Conservation (phyloP, 2,888 invertebrate species). For the Sarcophaga rosellei region DNA sequence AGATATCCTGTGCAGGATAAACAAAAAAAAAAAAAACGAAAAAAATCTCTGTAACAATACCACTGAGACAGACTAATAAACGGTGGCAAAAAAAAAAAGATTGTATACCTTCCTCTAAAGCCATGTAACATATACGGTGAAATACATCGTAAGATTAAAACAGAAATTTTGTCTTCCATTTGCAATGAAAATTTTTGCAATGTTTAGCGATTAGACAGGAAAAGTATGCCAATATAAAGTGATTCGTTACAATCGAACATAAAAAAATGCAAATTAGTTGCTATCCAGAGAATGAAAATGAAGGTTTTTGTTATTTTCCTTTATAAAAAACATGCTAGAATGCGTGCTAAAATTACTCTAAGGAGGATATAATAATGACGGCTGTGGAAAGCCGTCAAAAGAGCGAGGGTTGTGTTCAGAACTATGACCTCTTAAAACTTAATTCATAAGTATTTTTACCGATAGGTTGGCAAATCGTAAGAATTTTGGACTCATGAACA, state of each 20-base stretch:
- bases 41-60: constrained; percentile 28
- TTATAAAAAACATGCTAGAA: not conserved
- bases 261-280: constrained; percentile 72
- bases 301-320: not conserved
- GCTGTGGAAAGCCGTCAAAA: not conserved
- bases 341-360: constrained; percentile 61
- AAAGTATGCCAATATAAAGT: constrained; percentile 28
- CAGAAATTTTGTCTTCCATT: constrained; percentile 13
- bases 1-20: constrained; percentile 37
- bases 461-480: too few species aligned
- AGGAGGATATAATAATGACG: not conserved
- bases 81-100: not conserved
- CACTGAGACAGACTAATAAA: constrained; percentile 50
- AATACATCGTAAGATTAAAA: constrained; percentile 2
- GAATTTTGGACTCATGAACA: too few species aligned
- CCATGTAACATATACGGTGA: constrained; percentile 25
- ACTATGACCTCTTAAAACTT: too few species aligned
- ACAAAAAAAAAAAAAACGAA: not conserved
- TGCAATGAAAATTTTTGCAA: constrained; percentile 1
- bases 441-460: too few species aligned
- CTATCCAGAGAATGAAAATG: constrained; percentile 7
- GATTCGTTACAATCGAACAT: constrained; percentile 77
- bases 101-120: constrained; percentile 34
- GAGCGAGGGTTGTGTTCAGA: not conserved
- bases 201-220: constrained; percentile 5